Evolutionary conservation across 2,113 vertebrate species (phyloP), one percentile per base, ranked within the genome.

Genomic region (Chascanopsetta lugubris): DNA sequence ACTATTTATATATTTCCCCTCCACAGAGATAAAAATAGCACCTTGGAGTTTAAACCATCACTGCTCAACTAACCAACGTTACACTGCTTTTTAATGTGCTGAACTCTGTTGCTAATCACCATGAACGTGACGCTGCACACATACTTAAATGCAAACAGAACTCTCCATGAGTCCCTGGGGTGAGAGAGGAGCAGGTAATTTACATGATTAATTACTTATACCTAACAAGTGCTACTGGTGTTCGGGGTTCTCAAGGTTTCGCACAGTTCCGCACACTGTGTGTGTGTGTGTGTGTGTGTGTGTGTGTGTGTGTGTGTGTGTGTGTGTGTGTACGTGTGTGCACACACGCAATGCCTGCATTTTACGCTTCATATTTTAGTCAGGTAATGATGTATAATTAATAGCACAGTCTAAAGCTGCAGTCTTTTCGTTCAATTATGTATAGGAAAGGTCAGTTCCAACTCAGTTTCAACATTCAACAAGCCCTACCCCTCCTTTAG

Each of bases 121-220:
- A 60, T 10, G 25, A 81, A 75, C 13, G 59, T 53, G 69, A 72
- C 47, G 71, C 72, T 80, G 69, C 87, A 79, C 82, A 71, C 51
- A 79, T 73, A 69, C 82, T 86, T 77, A 83, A 86, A 90, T 75
- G 80, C 80, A 80, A 89, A 90, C 85, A 81, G 69, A 61, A 79
- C 29, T 43, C 73, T 77, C 78, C 67, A 72, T 80, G 76, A 69
- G 78, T 87, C 86, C 85, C 87, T 56, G 55, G 66, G 82, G 81
- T 20, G 22, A 47, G 62, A 80, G 60, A 63, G 68, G 68, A 87
- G 76, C 79, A 85, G 78, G 66, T 84, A 67, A 90, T 90, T 88
- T 88, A 72, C 79, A 87, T 87, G 87, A 90, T 89, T 87, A 89
- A 89, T 89, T 85, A 89, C 82, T 75, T 78, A 70, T 69, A 84